Evolutionary conservation across 2,797 vertebrate species (phyloP).

Genomic region (Clamator glandarius): DNA sequence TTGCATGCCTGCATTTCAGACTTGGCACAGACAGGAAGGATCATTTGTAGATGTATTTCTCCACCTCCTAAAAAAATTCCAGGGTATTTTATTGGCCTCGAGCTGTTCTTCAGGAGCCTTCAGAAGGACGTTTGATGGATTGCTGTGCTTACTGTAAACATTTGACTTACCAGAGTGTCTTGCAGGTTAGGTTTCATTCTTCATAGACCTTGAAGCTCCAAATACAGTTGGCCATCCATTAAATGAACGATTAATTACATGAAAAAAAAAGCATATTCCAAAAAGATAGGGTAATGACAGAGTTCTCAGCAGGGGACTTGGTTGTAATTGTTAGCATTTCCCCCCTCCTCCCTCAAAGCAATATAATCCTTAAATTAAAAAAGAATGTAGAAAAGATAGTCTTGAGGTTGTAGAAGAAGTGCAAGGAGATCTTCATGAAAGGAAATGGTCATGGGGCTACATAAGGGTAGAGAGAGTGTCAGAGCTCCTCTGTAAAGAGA

Average conservation of each 20-base stretch:
- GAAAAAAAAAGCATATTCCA: neutral
- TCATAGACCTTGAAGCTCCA: constrained; percentile 12
- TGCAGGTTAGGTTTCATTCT: constrained; percentile 13
- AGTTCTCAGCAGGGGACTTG: neutral
- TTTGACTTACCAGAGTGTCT: neutral
- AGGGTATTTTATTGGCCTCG: neutral
- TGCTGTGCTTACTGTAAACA: constrained; percentile 9
- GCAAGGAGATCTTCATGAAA: neutral
- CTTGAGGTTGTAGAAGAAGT: neutral
- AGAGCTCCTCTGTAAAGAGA: neutral
- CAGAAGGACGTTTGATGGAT: neutral
- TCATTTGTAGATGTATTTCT: constrained; percentile 14
- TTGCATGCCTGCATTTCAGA: neutral
- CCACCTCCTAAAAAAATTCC: neutral
- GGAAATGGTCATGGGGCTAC: neutral
- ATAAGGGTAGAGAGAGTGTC: neutral
- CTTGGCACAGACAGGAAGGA: neutral
- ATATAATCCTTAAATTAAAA: constrained; percentile 5
- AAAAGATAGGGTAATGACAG: neutral
- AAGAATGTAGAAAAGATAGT: neutral
- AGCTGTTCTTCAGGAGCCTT: constrained; percentile 3
- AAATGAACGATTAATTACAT: neutral
- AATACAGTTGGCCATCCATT: neutral
- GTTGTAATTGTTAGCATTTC: neutral
- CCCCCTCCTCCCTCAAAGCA: neutral